A percentile compares a stretch with the other conserved stretches of the same genome.
phyloP scores from a whole-genome alignment of 2,113 vertebrate genomes.

The Xenopus borealis region DNA sequence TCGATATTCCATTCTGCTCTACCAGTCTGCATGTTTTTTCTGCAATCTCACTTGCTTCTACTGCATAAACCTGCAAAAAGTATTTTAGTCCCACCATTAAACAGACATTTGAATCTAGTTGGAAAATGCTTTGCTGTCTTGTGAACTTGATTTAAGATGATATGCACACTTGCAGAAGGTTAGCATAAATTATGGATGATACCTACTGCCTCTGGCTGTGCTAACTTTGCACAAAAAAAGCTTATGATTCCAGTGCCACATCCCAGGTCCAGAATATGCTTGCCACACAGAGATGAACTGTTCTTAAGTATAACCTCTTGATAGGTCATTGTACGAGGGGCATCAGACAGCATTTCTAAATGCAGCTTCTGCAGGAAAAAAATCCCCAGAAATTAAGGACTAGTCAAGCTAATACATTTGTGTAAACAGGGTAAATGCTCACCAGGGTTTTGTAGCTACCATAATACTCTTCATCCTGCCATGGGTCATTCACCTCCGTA shows the following conservation, averaged over 20 bases:
- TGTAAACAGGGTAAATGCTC: not conserved
- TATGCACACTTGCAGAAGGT: not conserved
- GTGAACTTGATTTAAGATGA: too few species aligned
- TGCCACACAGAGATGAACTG: conserved; percentile 60
- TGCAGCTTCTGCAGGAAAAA: conserved; percentile 65
- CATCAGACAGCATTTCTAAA: conserved; percentile 75
- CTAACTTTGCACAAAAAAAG: conserved; percentile 71
- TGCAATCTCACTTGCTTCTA: conserved; percentile 76
- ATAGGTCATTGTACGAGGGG: conserved; percentile 69
- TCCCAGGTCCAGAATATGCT: conserved; percentile 74
- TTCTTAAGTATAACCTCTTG: conserved; percentile 66
- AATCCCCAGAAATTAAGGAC: not conserved
- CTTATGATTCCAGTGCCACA: conserved; percentile 78
- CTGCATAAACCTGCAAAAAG: conserved; percentile 68
- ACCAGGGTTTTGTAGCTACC: conserved; percentile 71
- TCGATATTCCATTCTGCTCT: conserved; percentile 66
- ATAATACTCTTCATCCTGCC: conserved; percentile 79
- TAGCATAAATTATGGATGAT: not conserved
- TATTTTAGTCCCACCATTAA: too few species aligned
- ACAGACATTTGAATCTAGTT: too few species aligned
- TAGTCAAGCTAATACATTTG: not conserved
- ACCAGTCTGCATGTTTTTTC: conserved; percentile 71
- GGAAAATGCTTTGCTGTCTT: too few species aligned
- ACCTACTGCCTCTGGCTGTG: conserved; percentile 66
- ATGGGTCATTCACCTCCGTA: conserved; percentile 58